These are phyloP conservation scores for Myzus persicae DNA, from an alignment of 1,140 invertebrate genomes.

Conservation along the genomic window DNA sequence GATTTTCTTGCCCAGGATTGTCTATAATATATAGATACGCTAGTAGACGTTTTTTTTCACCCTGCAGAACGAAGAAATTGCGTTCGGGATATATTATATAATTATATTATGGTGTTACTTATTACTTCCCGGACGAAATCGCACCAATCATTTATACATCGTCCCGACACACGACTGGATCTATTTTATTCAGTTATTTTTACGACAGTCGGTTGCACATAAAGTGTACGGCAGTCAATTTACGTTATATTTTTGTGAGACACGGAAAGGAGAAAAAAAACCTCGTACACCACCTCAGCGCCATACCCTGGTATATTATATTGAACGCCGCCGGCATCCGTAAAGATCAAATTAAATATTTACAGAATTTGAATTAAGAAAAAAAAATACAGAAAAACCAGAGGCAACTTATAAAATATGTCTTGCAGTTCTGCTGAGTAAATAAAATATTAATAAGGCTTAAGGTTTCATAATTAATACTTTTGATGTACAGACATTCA, in stretches of 20 bases:
- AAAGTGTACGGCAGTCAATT: not conserved
- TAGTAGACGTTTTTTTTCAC: not conserved
- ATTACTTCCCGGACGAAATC: not conserved
- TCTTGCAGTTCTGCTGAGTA: not conserved
- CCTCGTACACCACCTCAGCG: not conserved
- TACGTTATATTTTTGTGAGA: not conserved
- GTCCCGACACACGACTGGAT: not conserved
- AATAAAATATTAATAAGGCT: not conserved
- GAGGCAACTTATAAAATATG: not conserved
- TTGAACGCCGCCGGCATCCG: not conserved
- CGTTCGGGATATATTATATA: not conserved
- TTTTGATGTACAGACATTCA: not conserved
- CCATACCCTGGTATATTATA: not conserved
- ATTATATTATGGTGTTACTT: not conserved
- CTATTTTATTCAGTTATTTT: not conserved
- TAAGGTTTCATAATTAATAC: not conserved
- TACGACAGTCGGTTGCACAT: not conserved
- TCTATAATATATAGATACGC: not conserved
- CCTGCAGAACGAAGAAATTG: not conserved
- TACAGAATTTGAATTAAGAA: not conserved
- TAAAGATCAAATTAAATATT: conserved; percentile 6
- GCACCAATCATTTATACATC: not conserved
- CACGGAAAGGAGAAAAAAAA: not conserved
- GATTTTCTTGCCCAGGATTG: no score
- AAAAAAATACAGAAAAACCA: not conserved